These are phyloP conservation scores for Gobio gobio DNA, from an alignment of 2,113 vertebrate genomes.

Conservation along the genomic window DNA sequence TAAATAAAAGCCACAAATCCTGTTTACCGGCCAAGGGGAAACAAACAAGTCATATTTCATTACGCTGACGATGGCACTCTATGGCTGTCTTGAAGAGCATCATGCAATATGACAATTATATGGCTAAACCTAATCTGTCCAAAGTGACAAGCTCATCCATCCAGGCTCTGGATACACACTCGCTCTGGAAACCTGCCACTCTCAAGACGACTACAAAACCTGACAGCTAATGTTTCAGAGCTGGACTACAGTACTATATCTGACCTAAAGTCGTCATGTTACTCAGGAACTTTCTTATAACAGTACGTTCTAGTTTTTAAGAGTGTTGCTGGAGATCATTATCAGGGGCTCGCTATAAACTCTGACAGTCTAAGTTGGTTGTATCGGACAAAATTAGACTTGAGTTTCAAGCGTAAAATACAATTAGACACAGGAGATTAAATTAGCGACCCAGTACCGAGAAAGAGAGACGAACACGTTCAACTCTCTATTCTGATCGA, in stretches of 20 bases:
- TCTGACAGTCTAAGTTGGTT: not conserved
- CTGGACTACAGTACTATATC: not conserved
- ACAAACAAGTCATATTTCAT: constrained; percentile 40
- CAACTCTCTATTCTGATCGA: not conserved
- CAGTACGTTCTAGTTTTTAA: not conserved
- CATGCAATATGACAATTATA: constrained; percentile 27
- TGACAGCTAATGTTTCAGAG: constrained; percentile 12
- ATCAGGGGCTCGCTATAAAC: not conserved
- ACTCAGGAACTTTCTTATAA: not conserved
- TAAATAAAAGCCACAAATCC: constrained; percentile 21
- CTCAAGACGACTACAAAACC: not conserved
- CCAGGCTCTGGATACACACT: constrained; percentile 13
- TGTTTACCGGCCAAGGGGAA: constrained; percentile 9
- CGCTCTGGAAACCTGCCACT: constrained; percentile 13
- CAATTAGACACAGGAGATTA: not conserved
- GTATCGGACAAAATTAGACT: not conserved
- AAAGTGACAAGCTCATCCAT: constrained; percentile 8
- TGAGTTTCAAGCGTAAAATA: constrained; percentile 28
- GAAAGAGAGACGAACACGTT: not conserved
- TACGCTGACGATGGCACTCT: not conserved
- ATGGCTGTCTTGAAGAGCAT: constrained; percentile 26
- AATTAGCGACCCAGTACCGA: not conserved
- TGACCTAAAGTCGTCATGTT: not conserved
- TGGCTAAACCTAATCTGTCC: constrained; percentile 2
- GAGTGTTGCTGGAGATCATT: not conserved